These are phyloP conservation scores for Sphaerophoria taeniata DNA, from an alignment of 2,888 invertebrate genomes.

Conservation along the genomic window DNA sequence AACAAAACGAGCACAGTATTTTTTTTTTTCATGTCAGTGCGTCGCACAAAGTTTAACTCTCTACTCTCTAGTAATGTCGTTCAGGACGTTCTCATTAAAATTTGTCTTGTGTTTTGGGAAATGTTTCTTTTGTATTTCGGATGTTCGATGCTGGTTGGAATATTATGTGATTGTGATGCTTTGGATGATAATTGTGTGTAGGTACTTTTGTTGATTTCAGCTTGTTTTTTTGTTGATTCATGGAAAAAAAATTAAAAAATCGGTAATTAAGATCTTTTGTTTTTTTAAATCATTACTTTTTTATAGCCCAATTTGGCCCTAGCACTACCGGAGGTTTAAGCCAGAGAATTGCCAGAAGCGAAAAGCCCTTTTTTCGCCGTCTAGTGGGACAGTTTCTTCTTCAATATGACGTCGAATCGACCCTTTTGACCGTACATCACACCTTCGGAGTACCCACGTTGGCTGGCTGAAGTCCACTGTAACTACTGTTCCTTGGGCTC, in stretches of 20 bases:
- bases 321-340: no score
- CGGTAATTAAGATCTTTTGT: no score
- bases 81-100: slow-evolving; percentile 56
- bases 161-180: neutral
- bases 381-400: no score
- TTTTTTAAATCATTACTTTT: no score
- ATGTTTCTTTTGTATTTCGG: slow-evolving; percentile 20
- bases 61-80: slow-evolving; percentile 26
- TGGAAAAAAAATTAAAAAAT: neutral
- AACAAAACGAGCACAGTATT: neutral
- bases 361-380: no score
- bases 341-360: no score
- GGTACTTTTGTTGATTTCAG: slow-evolving; percentile 22
- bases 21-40: slow-evolving; percentile 13
- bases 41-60: neutral
- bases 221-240: neutral
- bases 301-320: no score
- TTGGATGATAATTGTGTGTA: neutral
- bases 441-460: no score
- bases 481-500: no score
- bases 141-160: neutral
- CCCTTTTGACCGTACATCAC: no score
- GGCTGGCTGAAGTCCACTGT: no score
- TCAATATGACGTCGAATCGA: no score
- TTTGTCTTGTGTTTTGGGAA: neutral